Percentiles rank a stretch among this genome's conserved stretches.
These are phyloP conservation scores for Myrmophylax atrothorax DNA, from an alignment of 2,113 vertebrate species.

Conservation along the genomic window DNA sequence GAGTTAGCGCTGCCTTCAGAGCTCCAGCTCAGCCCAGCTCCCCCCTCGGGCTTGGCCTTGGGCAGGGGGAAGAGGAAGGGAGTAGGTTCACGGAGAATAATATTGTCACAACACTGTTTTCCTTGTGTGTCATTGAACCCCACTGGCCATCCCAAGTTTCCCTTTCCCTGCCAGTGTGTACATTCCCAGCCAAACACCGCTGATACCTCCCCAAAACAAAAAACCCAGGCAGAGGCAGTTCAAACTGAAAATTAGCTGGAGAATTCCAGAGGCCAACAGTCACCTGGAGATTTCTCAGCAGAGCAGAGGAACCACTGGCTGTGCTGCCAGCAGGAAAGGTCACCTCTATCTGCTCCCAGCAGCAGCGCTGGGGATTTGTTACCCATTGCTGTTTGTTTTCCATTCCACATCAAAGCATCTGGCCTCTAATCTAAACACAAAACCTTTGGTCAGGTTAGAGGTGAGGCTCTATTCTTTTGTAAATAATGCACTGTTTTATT, in stretches of 20 bases:
- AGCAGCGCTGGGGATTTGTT: neutral
- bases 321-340: neutral
- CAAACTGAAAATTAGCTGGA: neutral
- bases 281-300: neutral
- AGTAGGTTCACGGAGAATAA: neutral
- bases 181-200: neutral
- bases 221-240: neutral
- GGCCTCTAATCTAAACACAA: neutral
- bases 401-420: neutral
- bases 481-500: neutral
- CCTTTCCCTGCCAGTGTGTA: neutral
- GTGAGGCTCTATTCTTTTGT: neutral
- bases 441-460: neutral
- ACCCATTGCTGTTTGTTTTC: neutral
- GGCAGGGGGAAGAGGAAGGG: neutral
- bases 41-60: neutral
- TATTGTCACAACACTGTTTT: neutral
- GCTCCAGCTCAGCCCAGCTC: neutral
- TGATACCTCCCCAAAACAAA: neutral
- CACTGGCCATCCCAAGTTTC: neutral
- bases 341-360: neutral
- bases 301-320: neutral
- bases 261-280: neutral
- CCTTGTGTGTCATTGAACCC: neutral
- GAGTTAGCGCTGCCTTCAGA: neutral